Percentiles rank a stretch among this genome's conserved stretches.
These are phyloP conservation scores for Eucidaris tribuloides DNA, from an alignment of 35 echinoderm and acorn worm genomes.

Conservation along the genomic window DNA sequence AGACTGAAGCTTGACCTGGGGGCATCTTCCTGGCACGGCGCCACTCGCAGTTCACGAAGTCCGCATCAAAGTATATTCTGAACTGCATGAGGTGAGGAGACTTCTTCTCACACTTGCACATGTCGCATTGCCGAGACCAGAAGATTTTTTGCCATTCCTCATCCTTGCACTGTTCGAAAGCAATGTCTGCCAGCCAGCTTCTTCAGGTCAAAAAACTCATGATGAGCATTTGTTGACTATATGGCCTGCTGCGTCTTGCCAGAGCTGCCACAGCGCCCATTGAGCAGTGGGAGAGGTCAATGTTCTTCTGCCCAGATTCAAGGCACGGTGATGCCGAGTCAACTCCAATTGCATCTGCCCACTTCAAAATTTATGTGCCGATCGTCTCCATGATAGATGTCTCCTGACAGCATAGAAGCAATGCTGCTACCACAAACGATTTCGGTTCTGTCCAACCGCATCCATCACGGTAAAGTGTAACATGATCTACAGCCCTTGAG, in stretches of 20 bases:
- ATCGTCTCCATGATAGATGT: neutral
- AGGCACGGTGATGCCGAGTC: neutral
- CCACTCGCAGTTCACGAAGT: neutral
- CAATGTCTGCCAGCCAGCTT: neutral
- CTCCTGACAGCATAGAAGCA: constrained; percentile 17
- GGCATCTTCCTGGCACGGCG: neutral
- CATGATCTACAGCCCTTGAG: neutral
- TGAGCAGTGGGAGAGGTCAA: constrained; percentile 11
- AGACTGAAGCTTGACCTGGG: neutral
- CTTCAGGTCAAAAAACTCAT: constrained; percentile 32
- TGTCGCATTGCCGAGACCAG: neutral
- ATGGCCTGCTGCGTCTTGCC: constrained; percentile 7
- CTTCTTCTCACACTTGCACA: constrained; percentile 26
- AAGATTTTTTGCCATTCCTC: neutral
- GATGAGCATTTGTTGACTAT: neutral
- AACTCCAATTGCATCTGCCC: constrained; percentile 36
- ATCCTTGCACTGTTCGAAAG: constrained; percentile 22
- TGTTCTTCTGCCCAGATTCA: constrained; percentile 7
- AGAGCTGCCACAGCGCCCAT: constrained; percentile 5
- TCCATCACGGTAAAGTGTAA: constrained; percentile 2
- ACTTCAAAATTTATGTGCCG: constrained; percentile 1
- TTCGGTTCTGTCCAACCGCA: constrained; percentile 36
- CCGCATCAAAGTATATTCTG: constrained; percentile 6
- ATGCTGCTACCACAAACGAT: constrained; percentile 22
- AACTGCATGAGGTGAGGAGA: constrained; percentile 6